phyloP scores from a whole-genome alignment of 2,113 vertebrate genomes.

The Opisthocomus hoazin region DNA sequence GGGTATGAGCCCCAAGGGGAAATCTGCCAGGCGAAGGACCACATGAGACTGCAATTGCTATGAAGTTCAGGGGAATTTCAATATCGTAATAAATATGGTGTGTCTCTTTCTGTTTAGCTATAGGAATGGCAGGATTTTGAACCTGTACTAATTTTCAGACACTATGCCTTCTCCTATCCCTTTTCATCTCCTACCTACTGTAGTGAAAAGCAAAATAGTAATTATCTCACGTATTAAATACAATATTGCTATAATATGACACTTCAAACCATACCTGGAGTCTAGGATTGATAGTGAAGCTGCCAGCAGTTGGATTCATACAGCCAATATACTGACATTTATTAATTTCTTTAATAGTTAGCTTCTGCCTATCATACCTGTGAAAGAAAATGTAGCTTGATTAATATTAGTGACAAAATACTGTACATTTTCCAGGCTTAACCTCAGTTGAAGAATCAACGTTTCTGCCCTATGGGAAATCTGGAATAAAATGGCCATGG shows the following conservation, averaged over 20 bases:
- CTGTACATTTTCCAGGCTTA: background rate
- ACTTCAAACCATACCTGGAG: slow-evolving; percentile 71
- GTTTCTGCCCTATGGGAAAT: background rate
- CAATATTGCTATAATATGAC: background rate
- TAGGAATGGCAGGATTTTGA: background rate
- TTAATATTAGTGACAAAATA: background rate
- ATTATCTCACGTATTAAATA: background rate
- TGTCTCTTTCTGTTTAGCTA: background rate
- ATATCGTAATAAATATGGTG: background rate
- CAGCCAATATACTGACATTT: slow-evolving; percentile 79
- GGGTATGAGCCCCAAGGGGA: background rate
- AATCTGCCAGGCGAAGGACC: background rate
- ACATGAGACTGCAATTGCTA: background rate
- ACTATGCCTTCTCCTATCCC: background rate
- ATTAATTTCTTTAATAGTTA: slow-evolving; percentile 77
- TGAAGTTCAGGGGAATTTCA: background rate
- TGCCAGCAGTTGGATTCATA: slow-evolving; percentile 82
- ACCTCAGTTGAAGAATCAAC: background rate
- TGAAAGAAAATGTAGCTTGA: background rate
- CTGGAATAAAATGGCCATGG: background rate
- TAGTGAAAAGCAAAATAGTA: background rate
- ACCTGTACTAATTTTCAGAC: background rate
- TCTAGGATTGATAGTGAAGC: slow-evolving; percentile 78
- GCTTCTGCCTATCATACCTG: slow-evolving; percentile 81
- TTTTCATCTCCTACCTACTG: background rate